Evolutionary conservation across 2,797 vertebrate species (phyloP), one percentile per base, ranked within the genome.

Genomic region (Sebastes itinus): DNA sequence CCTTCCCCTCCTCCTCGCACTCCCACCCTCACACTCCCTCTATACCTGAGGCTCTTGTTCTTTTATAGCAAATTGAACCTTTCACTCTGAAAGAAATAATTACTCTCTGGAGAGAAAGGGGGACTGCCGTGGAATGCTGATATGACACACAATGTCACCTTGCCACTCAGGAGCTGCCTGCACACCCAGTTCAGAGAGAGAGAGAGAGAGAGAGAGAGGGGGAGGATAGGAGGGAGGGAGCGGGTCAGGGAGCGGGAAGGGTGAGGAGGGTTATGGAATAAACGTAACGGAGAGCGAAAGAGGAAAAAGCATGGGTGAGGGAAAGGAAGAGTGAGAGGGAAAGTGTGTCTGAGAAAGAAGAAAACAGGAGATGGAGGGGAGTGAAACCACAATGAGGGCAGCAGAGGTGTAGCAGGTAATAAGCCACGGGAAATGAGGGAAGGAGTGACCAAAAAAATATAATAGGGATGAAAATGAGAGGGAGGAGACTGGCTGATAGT

Each of bases 131-230:
- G 82, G 95, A 97, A 96, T 96, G 97, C 96, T 96, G 97, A 97
- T 96, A 95, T 94, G 96, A 96, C 96, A 95, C 92, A 92, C 97
- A 97, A 96, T 96, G 97, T 98, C 98, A 98, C 98, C 97, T 97
- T 97, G 97, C 94, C 97, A 95, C 88, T 95, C 95, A 95, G 94
- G 90, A 91, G 88, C 93, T 77, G 87, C 92, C 92, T 94, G 93
- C 94, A 94, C 89, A 88, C 94, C 89, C 78, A 73, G 88, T 88
- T 83, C 80, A 73, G 77, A 77, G 72, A 82, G 72, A n/a, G 64
- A 68, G 33, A 75, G 69, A n/a, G 18, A 82, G 72, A n/a, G 14
- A 70, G 72, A 27, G 55, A 35, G 56, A 12, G 55, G 62, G 10
- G 16, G 49, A 18, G 52, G 72, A 52, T 49, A 62, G 67, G 70